These are phyloP conservation scores for Luehdorfia chinensis DNA, from an alignment of 1,140 invertebrate species.

Conservation along the genomic window DNA sequence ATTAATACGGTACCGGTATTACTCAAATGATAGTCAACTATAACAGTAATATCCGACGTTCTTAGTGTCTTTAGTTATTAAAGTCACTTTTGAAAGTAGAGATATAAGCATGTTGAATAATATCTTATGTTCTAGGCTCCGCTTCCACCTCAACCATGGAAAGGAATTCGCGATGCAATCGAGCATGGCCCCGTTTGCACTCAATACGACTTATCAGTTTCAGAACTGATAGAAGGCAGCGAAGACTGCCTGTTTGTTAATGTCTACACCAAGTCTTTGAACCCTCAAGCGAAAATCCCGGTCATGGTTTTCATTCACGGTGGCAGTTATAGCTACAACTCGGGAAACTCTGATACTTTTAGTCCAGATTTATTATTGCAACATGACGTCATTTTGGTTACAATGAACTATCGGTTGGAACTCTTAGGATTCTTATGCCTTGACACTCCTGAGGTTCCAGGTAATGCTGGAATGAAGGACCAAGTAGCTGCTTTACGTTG, in stretches of 20 bases:
- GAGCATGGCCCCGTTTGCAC: constrained; percentile 37
- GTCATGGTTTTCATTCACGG: constrained; percentile 80
- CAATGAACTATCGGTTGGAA: constrained; percentile 82
- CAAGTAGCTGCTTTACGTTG: constrained; percentile 72
- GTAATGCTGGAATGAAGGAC: constrained; percentile 82
- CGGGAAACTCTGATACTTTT: constrained; percentile 69
- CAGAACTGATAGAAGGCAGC: constrained; percentile 4
- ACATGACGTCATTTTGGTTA: constrained; percentile 81
- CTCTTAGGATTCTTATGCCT: constrained; percentile 80
- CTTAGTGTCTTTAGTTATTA: too few species aligned
- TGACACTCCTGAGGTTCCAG: constrained; percentile 75
- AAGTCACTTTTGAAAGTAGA: too few species aligned
- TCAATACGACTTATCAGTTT: constrained; percentile 25
- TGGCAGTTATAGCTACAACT: constrained; percentile 78
- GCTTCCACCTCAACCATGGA: constrained; percentile 29
- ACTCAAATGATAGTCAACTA: too few species aligned
- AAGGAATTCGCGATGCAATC: constrained; percentile 32
- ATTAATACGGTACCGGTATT: too few species aligned
- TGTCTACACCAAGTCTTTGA: constrained; percentile 32
- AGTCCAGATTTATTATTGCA: constrained; percentile 80
- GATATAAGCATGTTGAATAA: too few species aligned
- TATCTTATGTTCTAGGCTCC: too few species aligned
- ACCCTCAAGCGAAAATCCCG: constrained; percentile 21
- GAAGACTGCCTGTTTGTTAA: constrained; percentile 20
- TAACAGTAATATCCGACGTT: too few species aligned